These are phyloP conservation scores for Tribolium madens DNA, from an alignment of 1,140 invertebrate genomes.

Conservation along the genomic window DNA sequence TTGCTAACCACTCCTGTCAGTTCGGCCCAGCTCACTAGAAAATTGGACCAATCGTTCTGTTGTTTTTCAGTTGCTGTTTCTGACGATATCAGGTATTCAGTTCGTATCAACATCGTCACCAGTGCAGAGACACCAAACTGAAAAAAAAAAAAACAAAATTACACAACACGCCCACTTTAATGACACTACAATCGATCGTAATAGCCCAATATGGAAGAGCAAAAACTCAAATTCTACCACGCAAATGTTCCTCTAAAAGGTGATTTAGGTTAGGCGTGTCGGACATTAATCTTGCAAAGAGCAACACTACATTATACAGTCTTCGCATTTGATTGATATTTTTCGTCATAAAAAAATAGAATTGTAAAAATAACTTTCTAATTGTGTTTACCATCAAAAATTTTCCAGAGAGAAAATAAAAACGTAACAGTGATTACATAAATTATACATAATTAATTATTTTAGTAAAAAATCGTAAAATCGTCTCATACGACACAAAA, in stretches of 20 bases:
- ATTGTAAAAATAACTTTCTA: slow-evolving; percentile 7
- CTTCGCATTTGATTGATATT: too few relatives aligned
- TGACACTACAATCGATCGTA: neutral
- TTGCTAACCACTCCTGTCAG: slow-evolving; percentile 52
- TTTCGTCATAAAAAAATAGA: too few relatives aligned
- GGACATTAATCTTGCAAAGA: neutral
- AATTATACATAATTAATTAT: too few relatives aligned
- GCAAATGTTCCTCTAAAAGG: neutral
- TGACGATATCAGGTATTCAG: slow-evolving; percentile 59
- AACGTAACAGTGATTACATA: too few relatives aligned
- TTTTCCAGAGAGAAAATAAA: too few relatives aligned
- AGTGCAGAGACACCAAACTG: slow-evolving; percentile 64
- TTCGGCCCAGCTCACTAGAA: slow-evolving; percentile 59
- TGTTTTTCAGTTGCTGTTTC: slow-evolving; percentile 58
- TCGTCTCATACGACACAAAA: too few relatives aligned
- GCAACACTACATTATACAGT: too few relatives aligned
- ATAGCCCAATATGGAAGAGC: neutral
- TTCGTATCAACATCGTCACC: slow-evolving; percentile 58
- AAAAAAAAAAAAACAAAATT: slow-evolving; percentile 46
- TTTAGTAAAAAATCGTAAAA: too few relatives aligned
- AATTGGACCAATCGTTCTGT: slow-evolving; percentile 58
- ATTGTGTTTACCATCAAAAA: neutral
- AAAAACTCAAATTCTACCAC: neutral
- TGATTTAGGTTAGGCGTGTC: neutral
- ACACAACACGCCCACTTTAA: neutral